phyloP scores from a whole-genome alignment of 2,113 vertebrate species.

The Hyla sarda region DNA sequence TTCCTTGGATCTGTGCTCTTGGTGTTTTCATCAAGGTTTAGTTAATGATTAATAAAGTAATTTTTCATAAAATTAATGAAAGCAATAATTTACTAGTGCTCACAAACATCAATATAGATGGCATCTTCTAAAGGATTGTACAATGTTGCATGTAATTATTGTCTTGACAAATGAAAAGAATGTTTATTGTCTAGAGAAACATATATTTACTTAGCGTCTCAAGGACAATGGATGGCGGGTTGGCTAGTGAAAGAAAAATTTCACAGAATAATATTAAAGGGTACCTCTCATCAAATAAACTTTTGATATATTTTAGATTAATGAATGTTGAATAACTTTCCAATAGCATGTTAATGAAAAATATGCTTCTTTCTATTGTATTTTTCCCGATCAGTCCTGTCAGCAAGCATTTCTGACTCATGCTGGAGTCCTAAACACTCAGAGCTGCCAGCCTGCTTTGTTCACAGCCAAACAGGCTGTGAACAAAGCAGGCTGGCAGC shows the following conservation, averaged over 20 bases:
- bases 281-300: too few species aligned
- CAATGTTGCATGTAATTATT: conserved; percentile 30
- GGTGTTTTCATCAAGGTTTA: conserved; percentile 25
- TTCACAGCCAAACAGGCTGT: too few species aligned
- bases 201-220: background rate
- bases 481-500: too few species aligned
- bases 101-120: conserved; percentile 19
- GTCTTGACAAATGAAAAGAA: conserved; percentile 10
- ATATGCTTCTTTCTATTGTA: too few species aligned
- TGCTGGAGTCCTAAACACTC: too few species aligned
- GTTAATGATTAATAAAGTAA: conserved; percentile 34
- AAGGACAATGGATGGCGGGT: background rate
- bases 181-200: conserved; percentile 15
- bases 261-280: background rate
- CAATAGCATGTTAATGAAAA: too few species aligned
- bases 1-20: background rate
- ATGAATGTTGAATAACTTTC: too few species aligned
- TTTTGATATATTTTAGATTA: too few species aligned
- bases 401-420: too few species aligned
- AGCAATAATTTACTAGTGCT: conserved; percentile 27
- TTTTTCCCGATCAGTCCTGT: too few species aligned
- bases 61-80: conserved; percentile 32
- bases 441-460: too few species aligned
- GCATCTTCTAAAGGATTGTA: conserved; percentile 22
- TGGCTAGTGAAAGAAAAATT: background rate